A percentile compares a stretch with the other conserved stretches of the same genome.
Evolutionary conservation across 2,888 invertebrate genomes (phyloP).

Genomic region (Pecten maximus): DNA sequence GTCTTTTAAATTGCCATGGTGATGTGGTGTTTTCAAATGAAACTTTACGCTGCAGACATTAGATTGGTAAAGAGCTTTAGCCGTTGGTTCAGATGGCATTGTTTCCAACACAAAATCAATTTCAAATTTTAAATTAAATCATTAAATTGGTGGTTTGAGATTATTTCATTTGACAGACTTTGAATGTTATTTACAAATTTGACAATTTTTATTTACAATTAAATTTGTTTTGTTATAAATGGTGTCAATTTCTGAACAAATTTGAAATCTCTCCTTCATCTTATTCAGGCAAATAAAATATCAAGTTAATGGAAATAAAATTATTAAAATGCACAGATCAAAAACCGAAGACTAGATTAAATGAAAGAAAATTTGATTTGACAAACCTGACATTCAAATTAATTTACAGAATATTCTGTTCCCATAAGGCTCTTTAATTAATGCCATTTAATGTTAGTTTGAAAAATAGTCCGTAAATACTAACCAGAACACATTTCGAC

Average conservation of each 20-base stretch:
- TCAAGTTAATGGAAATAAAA: not conserved
- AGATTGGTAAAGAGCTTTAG: not conserved
- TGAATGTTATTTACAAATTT: not conserved
- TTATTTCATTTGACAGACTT: not conserved
- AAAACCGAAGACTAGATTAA: not conserved
- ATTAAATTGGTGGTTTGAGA: not conserved
- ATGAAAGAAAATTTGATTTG: not conserved
- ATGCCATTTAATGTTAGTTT: too few species aligned
- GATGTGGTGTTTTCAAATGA: not conserved
- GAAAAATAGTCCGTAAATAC: not conserved
- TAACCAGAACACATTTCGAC: not conserved
- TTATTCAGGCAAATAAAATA: not conserved
- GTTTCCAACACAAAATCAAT: not conserved
- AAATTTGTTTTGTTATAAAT: not conserved
- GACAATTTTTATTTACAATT: not conserved
- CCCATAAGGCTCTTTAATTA: too few species aligned
- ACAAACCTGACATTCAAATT: not conserved
- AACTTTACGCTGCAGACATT: too few species aligned
- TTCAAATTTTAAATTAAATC: not conserved
- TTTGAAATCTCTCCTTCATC: not conserved
- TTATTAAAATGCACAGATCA: not conserved
- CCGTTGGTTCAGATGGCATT: not conserved
- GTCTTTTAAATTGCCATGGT: not conserved
- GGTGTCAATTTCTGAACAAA: not conserved
- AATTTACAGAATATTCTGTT: not conserved